Evolutionary conservation across 2,797 vertebrate species (phyloP).

Genomic region (Neosilurus hyrtlii): DNA sequence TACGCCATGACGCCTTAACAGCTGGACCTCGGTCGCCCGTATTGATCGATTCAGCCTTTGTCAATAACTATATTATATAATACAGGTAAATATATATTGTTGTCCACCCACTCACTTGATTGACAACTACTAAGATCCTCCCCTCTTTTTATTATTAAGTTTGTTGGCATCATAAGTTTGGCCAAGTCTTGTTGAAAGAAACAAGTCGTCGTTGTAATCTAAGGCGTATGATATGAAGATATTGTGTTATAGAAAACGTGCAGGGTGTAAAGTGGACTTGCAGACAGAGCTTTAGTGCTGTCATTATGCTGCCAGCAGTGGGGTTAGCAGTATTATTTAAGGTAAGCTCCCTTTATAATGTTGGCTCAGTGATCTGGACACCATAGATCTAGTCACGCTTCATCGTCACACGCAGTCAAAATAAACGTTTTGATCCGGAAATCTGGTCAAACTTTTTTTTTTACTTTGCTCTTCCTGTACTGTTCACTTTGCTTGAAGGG

Average conservation of each 20-base stretch:
- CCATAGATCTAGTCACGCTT: background rate
- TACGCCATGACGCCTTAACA: background rate
- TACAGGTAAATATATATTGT: no score
- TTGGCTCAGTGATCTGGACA: background rate
- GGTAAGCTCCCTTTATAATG: background rate
- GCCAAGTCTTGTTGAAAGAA: background rate
- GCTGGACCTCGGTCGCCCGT: background rate
- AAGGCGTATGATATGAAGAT: background rate
- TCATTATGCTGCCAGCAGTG: background rate
- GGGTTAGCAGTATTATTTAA: constrained; percentile 28
- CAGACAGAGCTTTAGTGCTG: constrained; percentile 7
- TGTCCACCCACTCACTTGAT: background rate
- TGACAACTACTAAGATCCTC: background rate
- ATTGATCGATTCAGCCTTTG: background rate
- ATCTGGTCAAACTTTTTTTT: background rate
- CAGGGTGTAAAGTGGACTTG: background rate
- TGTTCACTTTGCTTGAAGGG: constrained; percentile 27
- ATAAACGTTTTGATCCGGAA: background rate
- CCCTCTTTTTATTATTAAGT: background rate
- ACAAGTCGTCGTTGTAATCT: background rate
- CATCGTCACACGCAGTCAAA: background rate
- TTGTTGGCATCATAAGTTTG: background rate
- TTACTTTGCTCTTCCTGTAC: background rate
- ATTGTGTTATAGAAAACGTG: background rate
- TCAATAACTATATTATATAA: background rate